Base-by-base conservation (phyloP, 2,113 vertebrate species). In the Hemichromis elongatus region DNA sequence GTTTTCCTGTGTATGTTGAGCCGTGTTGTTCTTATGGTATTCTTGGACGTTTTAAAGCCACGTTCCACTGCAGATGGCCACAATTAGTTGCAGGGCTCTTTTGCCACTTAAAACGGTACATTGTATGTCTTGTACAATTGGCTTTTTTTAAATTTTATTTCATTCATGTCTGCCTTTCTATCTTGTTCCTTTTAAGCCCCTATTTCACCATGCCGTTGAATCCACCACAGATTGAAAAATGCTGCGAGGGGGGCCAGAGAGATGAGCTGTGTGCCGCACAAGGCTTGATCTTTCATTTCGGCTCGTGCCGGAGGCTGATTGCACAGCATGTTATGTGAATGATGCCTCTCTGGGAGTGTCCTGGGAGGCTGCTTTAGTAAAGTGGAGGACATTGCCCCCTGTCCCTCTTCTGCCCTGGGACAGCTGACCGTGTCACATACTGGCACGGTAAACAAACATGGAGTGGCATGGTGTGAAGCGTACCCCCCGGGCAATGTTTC, bases 371-470 rank as follows among this genome's bases (percentile, higher is more conserved):
- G 87, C 82, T 89, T 83, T 83, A 87, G 81, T 85, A 84, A 90
- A 91, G 79, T 59, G 59, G 91, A 85, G 82, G 89, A 88, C 78
- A 59, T 77, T 57, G 77, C 78, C 84, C 80, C 82, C 14, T 50
- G 16, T 3, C 47, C 47, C 47, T 63, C 55, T 19, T 26, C n/a
- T 26, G 24, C 85, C 91, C 77, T 40, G 77, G 86, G 86, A 92
- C 61, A 35, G 81, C 80, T 93, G 93, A 94, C 89, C 90, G 6
- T 93, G 90, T 94, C 93, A 91, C 86, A 81, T 75, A 53, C 92
- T 93, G 88, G 87, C 87, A 80, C 35, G 18, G 81, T 92, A 93
- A 94, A 95, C 93, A 94, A 94, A 92, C 86, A 89, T 28, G 68
- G 88, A 82, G 90, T 93, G 91, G 87, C 88, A 82, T 86, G 82